Conservation (phyloP, 1,140 invertebrate species). For the Alviniconcha marisindica region DNA sequence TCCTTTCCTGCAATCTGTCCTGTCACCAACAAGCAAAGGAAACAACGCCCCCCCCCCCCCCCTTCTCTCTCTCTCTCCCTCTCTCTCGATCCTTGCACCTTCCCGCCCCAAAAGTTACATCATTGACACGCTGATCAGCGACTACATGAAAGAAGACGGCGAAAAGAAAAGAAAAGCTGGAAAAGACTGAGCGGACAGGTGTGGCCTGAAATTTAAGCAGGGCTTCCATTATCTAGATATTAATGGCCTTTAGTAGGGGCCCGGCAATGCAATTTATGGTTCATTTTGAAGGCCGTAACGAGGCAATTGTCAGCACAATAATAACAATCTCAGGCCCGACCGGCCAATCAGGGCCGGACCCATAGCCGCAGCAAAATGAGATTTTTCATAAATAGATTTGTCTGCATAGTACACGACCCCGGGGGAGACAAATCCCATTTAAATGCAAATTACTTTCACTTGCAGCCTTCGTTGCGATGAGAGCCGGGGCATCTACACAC, state of each 20-base stretch:
- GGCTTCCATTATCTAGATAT: conserved; percentile 44
- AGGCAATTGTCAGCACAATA: conserved; percentile 48
- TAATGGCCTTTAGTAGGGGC: conserved; percentile 33
- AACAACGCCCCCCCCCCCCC: background rate
- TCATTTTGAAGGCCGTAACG: conserved; percentile 47
- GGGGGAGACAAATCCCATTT: conserved; percentile 47
- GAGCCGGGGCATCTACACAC: background rate
- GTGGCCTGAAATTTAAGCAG: conserved; percentile 40
- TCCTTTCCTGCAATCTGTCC: too few relatives aligned
- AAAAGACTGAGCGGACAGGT: conserved; percentile 14
- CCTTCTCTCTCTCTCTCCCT: conserved; percentile 30
- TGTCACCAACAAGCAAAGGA: background rate
- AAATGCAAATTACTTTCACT: conserved; percentile 48
- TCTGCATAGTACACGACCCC: conserved; percentile 34
- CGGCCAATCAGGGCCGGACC: conserved; percentile 34
- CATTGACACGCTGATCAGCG: background rate
- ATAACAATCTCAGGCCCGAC: conserved; percentile 40
- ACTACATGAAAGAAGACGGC: background rate
- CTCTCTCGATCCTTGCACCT: too few relatives aligned
- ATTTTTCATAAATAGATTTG: conserved; percentile 48
- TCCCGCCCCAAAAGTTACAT: conserved; percentile 1
- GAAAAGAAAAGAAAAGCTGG: background rate
- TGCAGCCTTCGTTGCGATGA: conserved; percentile 19
- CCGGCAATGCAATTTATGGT: conserved; percentile 47
- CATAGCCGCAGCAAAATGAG: conserved; percentile 20